phyloP scores from a whole-genome alignment of 30 jellyfish, hydroid and myxozoan species.

The Cassiopea andromeda region DNA sequence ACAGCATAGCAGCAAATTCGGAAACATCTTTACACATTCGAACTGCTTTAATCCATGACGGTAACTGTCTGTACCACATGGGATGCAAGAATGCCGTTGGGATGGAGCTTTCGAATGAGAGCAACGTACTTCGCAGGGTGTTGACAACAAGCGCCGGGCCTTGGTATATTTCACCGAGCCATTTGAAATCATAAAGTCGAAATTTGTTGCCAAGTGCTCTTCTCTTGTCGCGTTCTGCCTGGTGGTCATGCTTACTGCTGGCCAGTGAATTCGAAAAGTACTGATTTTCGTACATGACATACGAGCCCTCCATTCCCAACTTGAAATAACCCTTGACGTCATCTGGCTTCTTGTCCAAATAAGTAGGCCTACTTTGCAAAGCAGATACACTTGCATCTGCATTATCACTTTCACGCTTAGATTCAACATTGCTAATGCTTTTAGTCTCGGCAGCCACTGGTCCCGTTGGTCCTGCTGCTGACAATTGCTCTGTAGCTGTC shows the following conservation, averaged over 20 bases:
- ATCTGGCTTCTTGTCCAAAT: background rate
- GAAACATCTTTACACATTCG: constrained; percentile 89
- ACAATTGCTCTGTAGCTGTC: background rate
- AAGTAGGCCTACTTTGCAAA: background rate
- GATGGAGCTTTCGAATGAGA: constrained; percentile 93
- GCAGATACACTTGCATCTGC: background rate
- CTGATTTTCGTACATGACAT: constrained; percentile 80
- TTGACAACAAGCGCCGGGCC: constrained; percentile 76
- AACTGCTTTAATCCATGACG: constrained; percentile 93
- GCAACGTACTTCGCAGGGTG: constrained; percentile 85
- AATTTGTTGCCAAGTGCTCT: constrained; percentile 84
- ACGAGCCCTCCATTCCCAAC: constrained; percentile 90
- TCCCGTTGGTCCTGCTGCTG: background rate
- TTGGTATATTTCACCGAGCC: constrained; percentile 91
- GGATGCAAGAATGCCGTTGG: constrained; percentile 99
- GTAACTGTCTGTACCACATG: constrained; percentile 87
- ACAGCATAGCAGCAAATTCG: constrained; percentile 89
- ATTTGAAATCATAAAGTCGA: constrained; percentile 80
- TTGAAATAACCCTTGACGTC: constrained; percentile 75
- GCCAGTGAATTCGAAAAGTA: constrained; percentile 80
- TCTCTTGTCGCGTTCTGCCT: constrained; percentile 87
- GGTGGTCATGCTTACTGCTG: constrained; percentile 91
- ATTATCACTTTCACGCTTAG: background rate
- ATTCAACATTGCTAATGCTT: background rate
- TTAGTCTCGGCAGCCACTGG: background rate